phyloP scores from a whole-genome alignment of 2,797 vertebrate genomes.

The Rhinichthys osculus region DNA sequence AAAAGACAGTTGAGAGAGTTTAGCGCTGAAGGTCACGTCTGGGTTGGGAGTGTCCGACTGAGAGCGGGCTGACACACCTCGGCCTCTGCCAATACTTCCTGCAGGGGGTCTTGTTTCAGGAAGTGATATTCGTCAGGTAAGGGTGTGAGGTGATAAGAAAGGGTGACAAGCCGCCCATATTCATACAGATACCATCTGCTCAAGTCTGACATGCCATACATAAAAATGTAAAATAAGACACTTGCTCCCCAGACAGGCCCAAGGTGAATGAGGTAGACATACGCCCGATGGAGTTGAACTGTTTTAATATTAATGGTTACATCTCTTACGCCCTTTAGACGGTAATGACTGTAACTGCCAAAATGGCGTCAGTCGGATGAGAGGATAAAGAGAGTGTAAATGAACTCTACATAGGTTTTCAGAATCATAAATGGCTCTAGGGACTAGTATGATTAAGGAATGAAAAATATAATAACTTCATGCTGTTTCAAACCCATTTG shows the following conservation, averaged over 20 bases:
- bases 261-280: slow-evolving; percentile 63
- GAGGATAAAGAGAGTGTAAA: slow-evolving; percentile 21
- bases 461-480: not conserved
- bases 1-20: slow-evolving; percentile 30
- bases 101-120: slow-evolving; percentile 51
- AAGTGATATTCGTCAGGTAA: slow-evolving; percentile 54
- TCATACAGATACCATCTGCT: slow-evolving; percentile 67
- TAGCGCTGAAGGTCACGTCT: slow-evolving; percentile 41
- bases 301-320: slow-evolving; percentile 65
- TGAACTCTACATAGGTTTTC: not conserved
- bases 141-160: slow-evolving; percentile 56
- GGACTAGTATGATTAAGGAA: not conserved
- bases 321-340: slow-evolving; percentile 47
- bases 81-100: slow-evolving; percentile 45
- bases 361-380: slow-evolving; percentile 50
- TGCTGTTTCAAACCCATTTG: not conserved
- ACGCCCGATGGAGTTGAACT: slow-evolving; percentile 51
- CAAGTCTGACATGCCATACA: slow-evolving; percentile 59
- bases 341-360: slow-evolving; percentile 53
- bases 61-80: slow-evolving; percentile 19
- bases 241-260: slow-evolving; percentile 51
- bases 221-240: slow-evolving; percentile 60
- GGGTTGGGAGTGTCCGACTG: slow-evolving; percentile 14
- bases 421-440: slow-evolving; percentile 12
- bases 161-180: slow-evolving; percentile 53